These are phyloP conservation scores for Anarrhichthys ocellatus DNA, from an alignment of 2,113 vertebrate species.

Conservation along the genomic window DNA sequence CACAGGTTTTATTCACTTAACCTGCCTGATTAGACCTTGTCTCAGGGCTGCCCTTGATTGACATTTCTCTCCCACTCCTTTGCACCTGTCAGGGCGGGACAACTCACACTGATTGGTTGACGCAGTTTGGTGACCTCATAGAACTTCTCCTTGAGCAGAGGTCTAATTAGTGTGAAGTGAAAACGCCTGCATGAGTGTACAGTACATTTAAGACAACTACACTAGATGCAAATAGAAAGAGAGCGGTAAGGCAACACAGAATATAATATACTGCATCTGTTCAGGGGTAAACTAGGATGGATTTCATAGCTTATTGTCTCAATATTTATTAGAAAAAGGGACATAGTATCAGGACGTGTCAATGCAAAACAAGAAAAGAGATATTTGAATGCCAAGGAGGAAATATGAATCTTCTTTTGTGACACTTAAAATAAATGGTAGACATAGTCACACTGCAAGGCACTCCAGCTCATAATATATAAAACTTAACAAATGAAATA, in stretches of 20 bases:
- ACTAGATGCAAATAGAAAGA: neutral
- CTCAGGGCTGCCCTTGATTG: neutral
- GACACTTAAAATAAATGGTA: neutral
- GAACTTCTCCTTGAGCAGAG: neutral
- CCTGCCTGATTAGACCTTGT: neutral
- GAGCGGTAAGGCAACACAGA: neutral
- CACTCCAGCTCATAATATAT: neutral
- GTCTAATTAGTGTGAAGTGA: neutral
- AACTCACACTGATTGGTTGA: neutral
- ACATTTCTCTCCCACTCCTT: no score
- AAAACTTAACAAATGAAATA: neutral
- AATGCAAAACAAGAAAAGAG: neutral
- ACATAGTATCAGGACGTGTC: neutral
- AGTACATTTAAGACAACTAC: neutral
- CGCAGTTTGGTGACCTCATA: neutral
- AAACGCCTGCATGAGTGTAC: conserved; percentile 2
- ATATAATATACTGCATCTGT: neutral
- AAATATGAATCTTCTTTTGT: neutral
- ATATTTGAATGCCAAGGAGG: neutral
- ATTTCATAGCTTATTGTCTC: neutral
- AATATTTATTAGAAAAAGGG: neutral
- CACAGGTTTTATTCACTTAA: neutral
- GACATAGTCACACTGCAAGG: neutral
- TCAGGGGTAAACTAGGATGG: neutral
- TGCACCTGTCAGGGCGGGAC: neutral